Evolutionary conservation across 1,140 invertebrate genomes (phyloP).

Genomic region (Doryteuthis pealeii): DNA sequence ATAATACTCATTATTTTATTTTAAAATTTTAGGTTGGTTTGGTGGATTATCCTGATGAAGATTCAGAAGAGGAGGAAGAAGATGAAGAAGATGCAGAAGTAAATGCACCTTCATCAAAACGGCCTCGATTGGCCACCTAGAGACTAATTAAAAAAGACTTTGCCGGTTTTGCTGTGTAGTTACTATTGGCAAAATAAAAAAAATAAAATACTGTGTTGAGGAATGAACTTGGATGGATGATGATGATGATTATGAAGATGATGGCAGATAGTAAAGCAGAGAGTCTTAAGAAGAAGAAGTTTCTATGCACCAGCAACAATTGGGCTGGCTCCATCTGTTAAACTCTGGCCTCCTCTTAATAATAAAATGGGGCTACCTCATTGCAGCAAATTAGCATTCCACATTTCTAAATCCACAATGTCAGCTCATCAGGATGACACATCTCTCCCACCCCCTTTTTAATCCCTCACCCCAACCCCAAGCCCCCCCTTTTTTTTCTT

Average conservation of each 20-base stretch:
- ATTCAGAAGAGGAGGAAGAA: constrained; percentile 91
- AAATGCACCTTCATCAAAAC: constrained; percentile 50
- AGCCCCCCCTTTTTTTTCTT: too few species aligned
- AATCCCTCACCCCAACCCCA: too few species aligned
- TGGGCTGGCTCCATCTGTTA: too few species aligned
- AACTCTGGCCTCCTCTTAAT: too few species aligned
- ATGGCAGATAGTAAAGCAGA: too few species aligned
- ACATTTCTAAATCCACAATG: not conserved
- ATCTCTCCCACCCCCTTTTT: not conserved
- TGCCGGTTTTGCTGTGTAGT: constrained; percentile 10
- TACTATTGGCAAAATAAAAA: constrained; percentile 5
- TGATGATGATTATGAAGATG: too few species aligned
- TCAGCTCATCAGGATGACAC: not conserved
- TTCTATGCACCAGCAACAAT: too few species aligned
- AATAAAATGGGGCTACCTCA: not conserved
- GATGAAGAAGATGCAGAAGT: constrained; percentile 64
- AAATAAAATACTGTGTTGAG: not conserved
- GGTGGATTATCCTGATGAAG: constrained; percentile 89
- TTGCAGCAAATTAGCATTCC: constrained; percentile 3
- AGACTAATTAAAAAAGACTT: constrained; percentile 6
- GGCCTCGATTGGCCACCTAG: constrained; percentile 49
- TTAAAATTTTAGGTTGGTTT: constrained; percentile 73
- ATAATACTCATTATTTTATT: too few species aligned
- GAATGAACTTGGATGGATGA: too few species aligned
- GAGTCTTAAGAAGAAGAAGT: too few species aligned